A percentile compares a stretch with the other conserved stretches of the same genome.
phyloP scores from a whole-genome alignment of 2,113 vertebrate species.

The Arothron firmamentum region DNA sequence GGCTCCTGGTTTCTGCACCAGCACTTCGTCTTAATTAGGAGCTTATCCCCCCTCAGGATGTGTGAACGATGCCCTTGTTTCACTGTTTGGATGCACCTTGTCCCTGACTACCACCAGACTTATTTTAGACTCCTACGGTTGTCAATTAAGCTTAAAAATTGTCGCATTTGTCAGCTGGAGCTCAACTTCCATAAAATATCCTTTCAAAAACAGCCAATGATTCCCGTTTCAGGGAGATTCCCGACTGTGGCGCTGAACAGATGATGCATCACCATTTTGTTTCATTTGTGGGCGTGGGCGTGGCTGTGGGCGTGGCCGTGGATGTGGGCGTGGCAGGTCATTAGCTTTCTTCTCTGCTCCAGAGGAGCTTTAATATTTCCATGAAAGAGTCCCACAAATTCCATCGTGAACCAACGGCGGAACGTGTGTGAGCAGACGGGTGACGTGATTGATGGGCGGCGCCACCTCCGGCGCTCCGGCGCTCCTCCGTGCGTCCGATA shows the following conservation, averaged over 20 bases:
- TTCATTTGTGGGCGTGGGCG: too few species aligned
- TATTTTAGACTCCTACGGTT: slow-evolving; percentile 3
- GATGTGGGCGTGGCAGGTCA: too few species aligned
- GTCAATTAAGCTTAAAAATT: slow-evolving; percentile 2
- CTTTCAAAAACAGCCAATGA: slow-evolving; percentile 1
- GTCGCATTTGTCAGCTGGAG: background rate
- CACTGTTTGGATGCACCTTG: slow-evolving; percentile 19
- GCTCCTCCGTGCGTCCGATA: background rate
- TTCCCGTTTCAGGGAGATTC: background rate
- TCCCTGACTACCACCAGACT: slow-evolving; percentile 11
- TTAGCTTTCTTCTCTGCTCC: too few species aligned
- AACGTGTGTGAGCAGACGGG: too few species aligned
- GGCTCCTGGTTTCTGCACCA: slow-evolving; percentile 12
- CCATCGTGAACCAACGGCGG: too few species aligned
- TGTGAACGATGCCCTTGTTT: slow-evolving; percentile 31
- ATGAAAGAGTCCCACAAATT: too few species aligned
- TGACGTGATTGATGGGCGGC: too few species aligned
- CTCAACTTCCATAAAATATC: background rate
- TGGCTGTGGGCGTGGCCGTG: too few species aligned
- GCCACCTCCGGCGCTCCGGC: too few species aligned
- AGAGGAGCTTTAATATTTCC: too few species aligned
- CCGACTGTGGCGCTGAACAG: background rate
- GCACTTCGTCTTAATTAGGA: slow-evolving; percentile 43
- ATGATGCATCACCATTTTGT: too few species aligned
- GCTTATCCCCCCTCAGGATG: slow-evolving; percentile 30